These are phyloP conservation scores for Toxotes chatareus DNA, from an alignment of 2,113 vertebrate genomes.

Conservation along the genomic window DNA sequence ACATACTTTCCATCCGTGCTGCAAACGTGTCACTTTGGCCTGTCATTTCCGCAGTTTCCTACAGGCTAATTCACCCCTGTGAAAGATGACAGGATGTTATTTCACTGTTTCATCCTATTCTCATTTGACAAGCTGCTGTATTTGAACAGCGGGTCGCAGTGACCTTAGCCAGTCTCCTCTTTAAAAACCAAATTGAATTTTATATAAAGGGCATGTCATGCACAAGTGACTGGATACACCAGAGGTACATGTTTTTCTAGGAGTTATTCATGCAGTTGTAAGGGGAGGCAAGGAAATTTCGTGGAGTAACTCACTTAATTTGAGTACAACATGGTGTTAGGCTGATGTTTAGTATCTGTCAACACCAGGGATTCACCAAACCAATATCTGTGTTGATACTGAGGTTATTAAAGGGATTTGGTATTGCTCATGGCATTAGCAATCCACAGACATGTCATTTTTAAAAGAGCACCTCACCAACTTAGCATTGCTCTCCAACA, in stretches of 20 bases:
- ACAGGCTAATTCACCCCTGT: background rate
- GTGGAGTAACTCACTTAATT: no score
- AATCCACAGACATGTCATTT: background rate
- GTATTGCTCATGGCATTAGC: background rate
- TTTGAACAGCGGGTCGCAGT: conserved; percentile 12
- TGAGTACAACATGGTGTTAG: no score
- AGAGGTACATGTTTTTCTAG: background rate
- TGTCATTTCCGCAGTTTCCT: conserved; percentile 12
- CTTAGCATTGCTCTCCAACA: no score
- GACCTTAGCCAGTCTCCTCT: background rate
- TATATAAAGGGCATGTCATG: conserved; percentile 13
- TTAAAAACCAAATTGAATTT: background rate
- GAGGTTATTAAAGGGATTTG: background rate
- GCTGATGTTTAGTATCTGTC: no score
- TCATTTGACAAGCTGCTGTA: background rate
- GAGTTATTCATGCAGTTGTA: background rate
- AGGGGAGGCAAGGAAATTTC: background rate
- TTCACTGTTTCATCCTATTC: background rate
- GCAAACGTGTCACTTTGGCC: conserved; percentile 24
- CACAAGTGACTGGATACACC: background rate
- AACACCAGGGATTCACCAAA: no score
- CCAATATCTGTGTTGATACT: no score
- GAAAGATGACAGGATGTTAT: conserved; percentile 15
- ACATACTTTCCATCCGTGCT: conserved; percentile 39
- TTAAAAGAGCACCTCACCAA: background rate